Percentiles rank a stretch among this genome's conserved stretches.
phyloP scores from a whole-genome alignment of 2,113 vertebrate species.

The Dromas ardeola region DNA sequence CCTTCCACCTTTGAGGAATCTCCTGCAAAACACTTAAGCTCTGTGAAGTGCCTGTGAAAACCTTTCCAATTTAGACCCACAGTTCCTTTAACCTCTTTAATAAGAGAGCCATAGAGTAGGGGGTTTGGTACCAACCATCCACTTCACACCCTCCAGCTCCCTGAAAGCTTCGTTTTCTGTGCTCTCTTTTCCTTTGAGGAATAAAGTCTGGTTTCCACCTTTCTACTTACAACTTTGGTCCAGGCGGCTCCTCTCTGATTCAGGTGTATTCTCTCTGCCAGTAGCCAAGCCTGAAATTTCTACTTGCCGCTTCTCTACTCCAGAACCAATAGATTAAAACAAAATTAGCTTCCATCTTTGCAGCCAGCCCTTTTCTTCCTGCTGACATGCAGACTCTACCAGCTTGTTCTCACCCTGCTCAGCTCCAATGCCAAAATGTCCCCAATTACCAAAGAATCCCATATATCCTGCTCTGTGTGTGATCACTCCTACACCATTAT shows the following conservation, averaged over 20 bases:
- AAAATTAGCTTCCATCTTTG: conserved; percentile 49
- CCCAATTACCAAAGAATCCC: conserved; percentile 63
- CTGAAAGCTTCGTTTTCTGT: conserved; percentile 52
- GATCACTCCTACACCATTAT: conserved; percentile 49
- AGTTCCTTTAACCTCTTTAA: conserved; percentile 67
- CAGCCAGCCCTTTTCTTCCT: conserved; percentile 6
- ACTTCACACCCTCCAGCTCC: conserved; percentile 58
- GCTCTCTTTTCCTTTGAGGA: conserved; percentile 62
- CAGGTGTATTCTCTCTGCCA: conserved; percentile 41
- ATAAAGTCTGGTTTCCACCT: conserved; percentile 65
- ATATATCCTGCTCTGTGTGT: conserved; percentile 43
- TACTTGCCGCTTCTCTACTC: conserved; percentile 29
- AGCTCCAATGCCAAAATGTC: conserved; percentile 47
- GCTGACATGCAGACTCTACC: not conserved
- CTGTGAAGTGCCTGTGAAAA: conserved; percentile 69
- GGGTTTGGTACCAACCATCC: conserved; percentile 58
- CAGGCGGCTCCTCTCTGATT: conserved; percentile 33
- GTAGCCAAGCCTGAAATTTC: conserved; percentile 34
- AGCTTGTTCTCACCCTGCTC: conserved; percentile 42
- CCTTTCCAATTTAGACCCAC: conserved; percentile 67
- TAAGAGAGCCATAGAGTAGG: conserved; percentile 60
- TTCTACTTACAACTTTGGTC: conserved; percentile 68
- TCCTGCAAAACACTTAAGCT: conserved; percentile 70
- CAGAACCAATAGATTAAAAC: conserved; percentile 34
- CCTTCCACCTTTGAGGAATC: conserved; percentile 72